These are phyloP conservation scores for Halcyon smyrnensis DNA, from an alignment of 2,797 vertebrate genomes.

Conservation along the genomic window DNA sequence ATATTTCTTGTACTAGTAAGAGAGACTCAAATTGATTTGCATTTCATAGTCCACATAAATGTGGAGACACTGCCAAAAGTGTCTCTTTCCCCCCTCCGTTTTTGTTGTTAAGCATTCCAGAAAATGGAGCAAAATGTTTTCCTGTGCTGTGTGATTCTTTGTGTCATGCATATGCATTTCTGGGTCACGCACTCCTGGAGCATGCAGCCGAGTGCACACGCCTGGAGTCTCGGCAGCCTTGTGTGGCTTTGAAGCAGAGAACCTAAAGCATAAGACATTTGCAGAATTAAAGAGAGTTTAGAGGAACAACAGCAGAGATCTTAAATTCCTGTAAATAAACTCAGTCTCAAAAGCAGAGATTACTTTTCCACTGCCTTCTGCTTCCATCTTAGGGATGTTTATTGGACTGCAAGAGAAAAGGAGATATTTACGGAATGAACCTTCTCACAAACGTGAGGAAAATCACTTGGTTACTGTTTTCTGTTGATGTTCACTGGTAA, in stretches of 20 bases:
- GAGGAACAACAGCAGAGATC: neutral
- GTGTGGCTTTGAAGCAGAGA: neutral
- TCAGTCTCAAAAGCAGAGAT: neutral
- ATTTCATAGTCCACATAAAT: neutral
- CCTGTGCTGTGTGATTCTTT: neutral
- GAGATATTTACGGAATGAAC: neutral
- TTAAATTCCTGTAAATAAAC: neutral
- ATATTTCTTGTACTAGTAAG: neutral
- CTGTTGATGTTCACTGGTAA: neutral
- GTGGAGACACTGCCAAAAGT: neutral
- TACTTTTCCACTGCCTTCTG: neutral
- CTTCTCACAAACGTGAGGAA: neutral
- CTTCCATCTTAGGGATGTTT: neutral
- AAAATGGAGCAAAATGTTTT: neutral
- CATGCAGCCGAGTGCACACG: neutral
- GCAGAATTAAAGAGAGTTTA: slow-evolving; percentile 15
- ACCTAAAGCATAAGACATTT: neutral
- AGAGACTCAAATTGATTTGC: neutral
- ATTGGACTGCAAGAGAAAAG: neutral
- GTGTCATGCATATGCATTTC: slow-evolving; percentile 14
- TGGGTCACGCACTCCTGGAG: neutral
- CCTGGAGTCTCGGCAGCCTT: neutral
- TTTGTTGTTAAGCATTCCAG: neutral
- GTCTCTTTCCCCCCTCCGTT: neutral
- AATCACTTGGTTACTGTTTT: neutral